Percentiles rank a stretch among this genome's conserved stretches.
phyloP scores from a whole-genome alignment of 2,113 vertebrate species.

The Chaetorhynchus papuensis region DNA sequence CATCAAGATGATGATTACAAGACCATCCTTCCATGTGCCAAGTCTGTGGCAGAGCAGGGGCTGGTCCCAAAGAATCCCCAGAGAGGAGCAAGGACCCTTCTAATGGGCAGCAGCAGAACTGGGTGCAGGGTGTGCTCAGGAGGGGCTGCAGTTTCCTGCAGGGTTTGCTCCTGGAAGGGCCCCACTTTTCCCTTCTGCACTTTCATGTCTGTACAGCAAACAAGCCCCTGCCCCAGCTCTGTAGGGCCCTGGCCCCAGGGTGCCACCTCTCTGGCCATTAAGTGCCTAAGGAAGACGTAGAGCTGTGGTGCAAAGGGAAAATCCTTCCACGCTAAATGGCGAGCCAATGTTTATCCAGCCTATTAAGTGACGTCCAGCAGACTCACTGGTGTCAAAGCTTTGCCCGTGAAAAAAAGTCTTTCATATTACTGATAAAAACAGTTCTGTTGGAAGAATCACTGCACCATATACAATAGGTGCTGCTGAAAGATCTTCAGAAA shows the following conservation, averaged over 20 bases:
- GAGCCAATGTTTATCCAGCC: slow-evolving; percentile 39
- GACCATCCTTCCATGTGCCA: not conserved
- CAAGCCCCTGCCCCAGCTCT: not conserved
- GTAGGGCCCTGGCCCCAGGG: not conserved
- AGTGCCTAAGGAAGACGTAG: not conserved
- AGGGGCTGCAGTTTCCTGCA: not conserved
- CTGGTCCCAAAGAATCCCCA: not conserved
- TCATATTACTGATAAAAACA: slow-evolving; percentile 54
- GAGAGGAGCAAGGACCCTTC: not conserved
- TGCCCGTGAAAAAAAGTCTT: slow-evolving; percentile 45
- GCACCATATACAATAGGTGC: not conserved
- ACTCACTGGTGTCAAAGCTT: slow-evolving; percentile 57
- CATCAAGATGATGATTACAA: not conserved
- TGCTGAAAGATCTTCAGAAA: not conserved
- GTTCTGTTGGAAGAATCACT: slow-evolving; percentile 31
- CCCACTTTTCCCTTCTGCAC: not conserved
- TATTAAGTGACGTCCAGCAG: slow-evolving; percentile 40
- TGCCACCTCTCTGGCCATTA: not conserved
- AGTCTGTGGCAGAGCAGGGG: not conserved
- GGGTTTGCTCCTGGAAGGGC: not conserved
- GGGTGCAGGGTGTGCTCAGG: not conserved
- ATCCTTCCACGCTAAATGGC: slow-evolving; percentile 4
- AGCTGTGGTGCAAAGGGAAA: not conserved
- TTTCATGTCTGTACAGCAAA: not conserved
- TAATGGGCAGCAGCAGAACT: rapidly evolving